Evolutionary conservation across 1,140 invertebrate genomes (phyloP).

Genomic region (Trigoniulus corallinus): DNA sequence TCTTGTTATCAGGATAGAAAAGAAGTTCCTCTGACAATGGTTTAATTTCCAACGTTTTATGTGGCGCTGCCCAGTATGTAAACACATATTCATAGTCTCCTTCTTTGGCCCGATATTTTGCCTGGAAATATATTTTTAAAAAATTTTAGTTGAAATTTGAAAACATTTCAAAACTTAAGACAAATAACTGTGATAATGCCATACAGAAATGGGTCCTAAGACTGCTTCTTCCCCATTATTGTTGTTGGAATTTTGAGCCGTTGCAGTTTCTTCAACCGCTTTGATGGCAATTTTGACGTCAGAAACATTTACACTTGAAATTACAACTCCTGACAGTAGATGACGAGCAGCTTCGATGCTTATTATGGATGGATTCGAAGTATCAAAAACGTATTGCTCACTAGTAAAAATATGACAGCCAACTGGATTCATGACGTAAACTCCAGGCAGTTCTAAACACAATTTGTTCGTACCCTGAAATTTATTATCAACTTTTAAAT

Average conservation of each 20-base stretch:
- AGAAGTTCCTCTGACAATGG: constrained; percentile 37
- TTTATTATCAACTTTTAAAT: too few relatives aligned
- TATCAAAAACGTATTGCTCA: constrained; percentile 29
- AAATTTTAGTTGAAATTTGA: too few relatives aligned
- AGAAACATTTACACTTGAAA: constrained; percentile 15
- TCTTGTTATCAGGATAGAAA: constrained; percentile 44
- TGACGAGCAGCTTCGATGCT: constrained; percentile 28
- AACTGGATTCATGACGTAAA: constrained; percentile 53
- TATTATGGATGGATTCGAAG: constrained; percentile 23
- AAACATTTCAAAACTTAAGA: too few relatives aligned
- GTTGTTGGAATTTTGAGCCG: too few relatives aligned
- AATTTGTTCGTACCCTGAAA: constrained; percentile 32
- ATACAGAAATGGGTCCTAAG: not conserved
- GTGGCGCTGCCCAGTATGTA: constrained; percentile 17
- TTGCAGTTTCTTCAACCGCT: not conserved
- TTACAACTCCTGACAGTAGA: constrained; percentile 19
- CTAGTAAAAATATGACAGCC: constrained; percentile 64
- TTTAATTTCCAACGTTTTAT: constrained; percentile 27
- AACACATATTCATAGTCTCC: constrained; percentile 26
- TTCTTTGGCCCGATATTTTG: constrained; percentile 9
- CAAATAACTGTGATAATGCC: too few relatives aligned
- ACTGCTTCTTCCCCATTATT: constrained; percentile 14
- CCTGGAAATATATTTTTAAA: constrained; percentile 43
- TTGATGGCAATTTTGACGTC: constrained; percentile 19
- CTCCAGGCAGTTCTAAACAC: constrained; percentile 48